A percentile compares a stretch with the other conserved stretches of the same genome.
Evolutionary conservation across 2,113 vertebrate species (phyloP).

Genomic region (Neolamprologus cancellatus): DNA sequence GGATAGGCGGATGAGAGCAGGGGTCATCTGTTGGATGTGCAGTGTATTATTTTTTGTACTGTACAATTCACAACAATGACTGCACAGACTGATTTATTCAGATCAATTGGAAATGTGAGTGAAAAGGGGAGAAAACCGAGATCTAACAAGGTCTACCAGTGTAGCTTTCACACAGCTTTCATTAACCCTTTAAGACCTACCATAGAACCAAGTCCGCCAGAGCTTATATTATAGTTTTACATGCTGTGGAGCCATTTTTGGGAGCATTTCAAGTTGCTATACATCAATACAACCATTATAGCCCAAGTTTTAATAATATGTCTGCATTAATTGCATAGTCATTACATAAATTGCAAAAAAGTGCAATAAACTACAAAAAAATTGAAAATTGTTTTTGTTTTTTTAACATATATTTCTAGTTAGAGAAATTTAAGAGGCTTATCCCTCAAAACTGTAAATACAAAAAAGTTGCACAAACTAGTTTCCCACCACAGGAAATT

Average conservation of each 20-base stretch:
- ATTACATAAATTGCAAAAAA: too few species aligned
- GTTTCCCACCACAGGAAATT: too few species aligned
- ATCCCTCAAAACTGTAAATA: too few species aligned
- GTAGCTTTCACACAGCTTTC: not conserved
- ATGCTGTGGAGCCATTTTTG: too few species aligned
- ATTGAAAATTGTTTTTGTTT: rapidly evolving
- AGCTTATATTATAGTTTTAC: too few species aligned
- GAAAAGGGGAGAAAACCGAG: not conserved
- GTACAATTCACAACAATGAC: not conserved
- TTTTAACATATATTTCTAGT: too few species aligned
- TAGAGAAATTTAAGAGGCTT: too few species aligned
- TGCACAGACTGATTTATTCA: not conserved
- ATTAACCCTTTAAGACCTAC: not conserved
- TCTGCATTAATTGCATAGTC: rapidly evolving
- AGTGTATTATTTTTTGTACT: not conserved
- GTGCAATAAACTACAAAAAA: too few species aligned
- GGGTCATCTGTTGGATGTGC: not conserved
- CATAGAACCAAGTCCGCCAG: too few species aligned
- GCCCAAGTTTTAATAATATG: rapidly evolving
- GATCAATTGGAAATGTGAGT: not conserved
- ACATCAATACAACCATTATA: too few species aligned
- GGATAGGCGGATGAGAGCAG: not conserved
- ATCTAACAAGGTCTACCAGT: not conserved
- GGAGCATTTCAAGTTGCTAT: too few species aligned
- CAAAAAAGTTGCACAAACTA: too few species aligned